Evolutionary conservation across 2,888 invertebrate species (phyloP).

Genomic region (Drosophila pseudotakahashii): DNA sequence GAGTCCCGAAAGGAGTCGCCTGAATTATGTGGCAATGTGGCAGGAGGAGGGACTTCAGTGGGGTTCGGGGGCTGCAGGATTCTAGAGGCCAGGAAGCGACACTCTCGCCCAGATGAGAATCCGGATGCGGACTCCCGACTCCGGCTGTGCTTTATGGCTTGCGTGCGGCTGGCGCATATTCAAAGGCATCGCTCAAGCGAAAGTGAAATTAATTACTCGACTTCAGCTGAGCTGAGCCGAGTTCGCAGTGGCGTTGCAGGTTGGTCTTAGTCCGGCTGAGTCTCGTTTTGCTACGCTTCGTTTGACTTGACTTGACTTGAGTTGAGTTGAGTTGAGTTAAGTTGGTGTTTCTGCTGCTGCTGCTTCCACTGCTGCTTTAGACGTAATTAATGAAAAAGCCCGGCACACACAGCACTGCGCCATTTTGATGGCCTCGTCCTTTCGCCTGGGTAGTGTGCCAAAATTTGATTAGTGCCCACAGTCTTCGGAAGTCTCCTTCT

Average conservation of each 20-base stretch:
- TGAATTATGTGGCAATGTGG: slow-evolving; percentile 4
- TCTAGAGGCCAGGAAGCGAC: slow-evolving; percentile 51
- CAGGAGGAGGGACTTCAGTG: too few relatives aligned
- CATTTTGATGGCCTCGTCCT: slow-evolving; percentile 31
- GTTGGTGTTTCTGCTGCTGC: slow-evolving; percentile 22
- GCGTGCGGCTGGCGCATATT: slow-evolving; percentile 70
- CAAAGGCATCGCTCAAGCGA: slow-evolving; percentile 77
- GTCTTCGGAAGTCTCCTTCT: background rate
- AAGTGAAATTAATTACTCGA: slow-evolving; percentile 77
- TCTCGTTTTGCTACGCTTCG: slow-evolving; percentile 9
- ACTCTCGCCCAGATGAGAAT: slow-evolving; percentile 17
- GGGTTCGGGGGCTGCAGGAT: background rate
- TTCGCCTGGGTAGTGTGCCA: slow-evolving; percentile 39
- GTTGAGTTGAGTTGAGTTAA: slow-evolving; percentile 11
- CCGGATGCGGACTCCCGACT: background rate
- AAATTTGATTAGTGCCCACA: slow-evolving; percentile 60
- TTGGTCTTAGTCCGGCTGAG: background rate
- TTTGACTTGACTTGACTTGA: slow-evolving; percentile 42
- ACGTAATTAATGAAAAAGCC: slow-evolving; percentile 69
- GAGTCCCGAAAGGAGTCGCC: slow-evolving; percentile 7
- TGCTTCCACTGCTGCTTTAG: slow-evolving; percentile 20
- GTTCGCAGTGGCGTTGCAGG: slow-evolving; percentile 9
- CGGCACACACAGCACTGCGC: slow-evolving; percentile 27
- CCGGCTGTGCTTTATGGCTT: slow-evolving; percentile 48
- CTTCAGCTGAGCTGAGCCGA: slow-evolving; percentile 53